These are phyloP conservation scores for Pandemis heparana DNA, from an alignment of 2,888 invertebrate genomes.

Conservation along the genomic window DNA sequence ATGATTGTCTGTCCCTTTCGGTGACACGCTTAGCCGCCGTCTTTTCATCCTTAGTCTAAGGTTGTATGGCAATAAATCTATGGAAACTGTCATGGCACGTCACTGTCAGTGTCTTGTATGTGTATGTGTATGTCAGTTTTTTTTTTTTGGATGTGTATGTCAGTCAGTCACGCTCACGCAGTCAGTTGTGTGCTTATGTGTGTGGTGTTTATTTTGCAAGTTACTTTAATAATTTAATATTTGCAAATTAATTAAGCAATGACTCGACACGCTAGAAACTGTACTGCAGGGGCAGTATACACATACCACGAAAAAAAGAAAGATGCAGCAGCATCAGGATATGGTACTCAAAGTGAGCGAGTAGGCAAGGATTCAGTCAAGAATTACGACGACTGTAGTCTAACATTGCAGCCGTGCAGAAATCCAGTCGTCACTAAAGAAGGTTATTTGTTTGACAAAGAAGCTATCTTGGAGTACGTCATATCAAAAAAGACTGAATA, in stretches of 20 bases:
- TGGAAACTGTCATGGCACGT: no score
- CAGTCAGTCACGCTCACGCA: no score
- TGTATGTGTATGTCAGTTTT: no score
- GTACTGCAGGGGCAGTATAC: conserved; percentile 99
- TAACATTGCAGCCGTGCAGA: conserved; percentile 98
- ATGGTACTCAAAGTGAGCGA: conserved; percentile 93
- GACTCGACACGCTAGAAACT: conserved; percentile 99
- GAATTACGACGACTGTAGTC: conserved; percentile 98
- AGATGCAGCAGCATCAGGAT: conserved; percentile 97
- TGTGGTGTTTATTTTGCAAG: conserved; percentile 20
- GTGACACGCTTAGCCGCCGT: no score
- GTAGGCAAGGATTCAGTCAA: conserved; percentile 96
- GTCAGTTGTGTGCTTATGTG: no score
- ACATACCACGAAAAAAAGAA: conserved; percentile 99
- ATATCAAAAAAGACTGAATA: conserved; percentile 97
- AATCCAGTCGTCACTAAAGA: conserved; percentile 94
- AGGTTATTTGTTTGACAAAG: conserved; percentile 98
- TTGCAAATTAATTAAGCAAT: conserved; percentile 74
- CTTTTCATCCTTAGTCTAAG: no score
- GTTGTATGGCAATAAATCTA: no score
- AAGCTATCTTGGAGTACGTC: conserved; percentile 97
- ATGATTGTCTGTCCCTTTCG: no score
- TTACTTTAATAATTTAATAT: not conserved
- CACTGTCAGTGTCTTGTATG: no score
- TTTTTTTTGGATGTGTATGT: no score